Base-by-base conservation (phyloP, 2,888 invertebrate species). In the Pandemis heparana region DNA sequence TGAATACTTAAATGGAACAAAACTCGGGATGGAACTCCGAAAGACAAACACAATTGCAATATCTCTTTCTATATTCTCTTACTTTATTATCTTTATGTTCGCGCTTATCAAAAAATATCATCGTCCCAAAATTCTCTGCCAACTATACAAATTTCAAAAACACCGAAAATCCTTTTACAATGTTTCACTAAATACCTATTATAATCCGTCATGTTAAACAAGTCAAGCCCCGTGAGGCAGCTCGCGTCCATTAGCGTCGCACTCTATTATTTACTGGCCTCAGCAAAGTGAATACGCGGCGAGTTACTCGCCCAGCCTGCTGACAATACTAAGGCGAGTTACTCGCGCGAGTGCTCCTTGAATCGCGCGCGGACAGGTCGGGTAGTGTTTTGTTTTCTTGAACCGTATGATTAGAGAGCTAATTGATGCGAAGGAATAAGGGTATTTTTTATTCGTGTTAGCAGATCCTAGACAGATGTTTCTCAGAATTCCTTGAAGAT, bases 181-280 rank as follows among this genome's bases (percentile, higher is more conserved):
- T 43, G 63, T 46, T 64, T 32, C 64, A 64, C 46, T 64, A 48
- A 64, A 64, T 46, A 46, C 64, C 46, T 32, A 38, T 65, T 65
- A 65, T 51, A 65, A 65, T 65, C 65, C 65, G 51, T 65, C 65
- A 65, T 38, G 38, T 23, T 64, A 8, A 48, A 12, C 65, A 51
- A 65, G 51, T 65, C n/a, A 48, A n/a, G 16, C 39, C 65, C 51
- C 65, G 38, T 4, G 65, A 16, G 65, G 51, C 51, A 51, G 65
- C 38, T 51, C 65, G 61, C 41, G 63, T 65, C 65, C 65, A 65
- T 65, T 65, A 65, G 51, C 65, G 65, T 48, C n/a, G 65, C 23
- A 8, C 65, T 65, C 16, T 51, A 65, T 65, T 65, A 65, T 65
- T 65, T 65, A 65, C 38, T 38, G 48, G 63, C 46, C 8, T 3